Conservation (phyloP, 2,888 invertebrate genomes). For the Acronicta psi region DNA sequence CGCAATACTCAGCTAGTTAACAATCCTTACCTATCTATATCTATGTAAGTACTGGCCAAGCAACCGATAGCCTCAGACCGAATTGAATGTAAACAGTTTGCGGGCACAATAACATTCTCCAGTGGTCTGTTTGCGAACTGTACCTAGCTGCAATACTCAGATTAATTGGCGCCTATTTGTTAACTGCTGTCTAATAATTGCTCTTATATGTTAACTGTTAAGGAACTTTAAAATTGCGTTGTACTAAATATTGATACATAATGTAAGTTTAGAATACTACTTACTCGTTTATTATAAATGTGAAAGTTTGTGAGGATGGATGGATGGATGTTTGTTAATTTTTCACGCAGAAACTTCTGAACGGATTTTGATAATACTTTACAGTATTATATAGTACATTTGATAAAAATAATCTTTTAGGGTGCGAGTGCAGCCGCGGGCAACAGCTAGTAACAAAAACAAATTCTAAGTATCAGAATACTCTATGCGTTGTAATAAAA, state of each 20-base stretch:
- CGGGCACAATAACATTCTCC: conserved; percentile 69
- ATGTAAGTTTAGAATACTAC: not conserved
- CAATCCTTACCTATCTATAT: conserved; percentile 6
- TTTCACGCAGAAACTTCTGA: too few species aligned
- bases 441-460: too few species aligned
- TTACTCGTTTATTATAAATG: too few species aligned
- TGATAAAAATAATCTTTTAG: too few species aligned
- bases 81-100: conserved; percentile 71
- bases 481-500: too few species aligned
- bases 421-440: too few species aligned
- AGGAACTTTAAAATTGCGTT: conserved; percentile 2
- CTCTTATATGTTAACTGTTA: conserved; percentile 5
- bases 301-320: too few species aligned
- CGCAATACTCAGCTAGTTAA: not conserved
- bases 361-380: too few species aligned
- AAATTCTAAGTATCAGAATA: too few species aligned
- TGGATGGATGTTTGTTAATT: not conserved
- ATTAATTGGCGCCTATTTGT: conserved; percentile 30
- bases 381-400: too few species aligned
- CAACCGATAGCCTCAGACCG: conserved; percentile 56
- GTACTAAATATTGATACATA: too few species aligned
- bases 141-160: conserved; percentile 25
- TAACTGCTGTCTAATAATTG: too few species aligned
- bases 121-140: conserved; percentile 49
- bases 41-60: conserved; percentile 32